These are phyloP conservation scores for Podotricha telesiphe DNA, from an alignment of 2,888 invertebrate species.

Conservation along the genomic window DNA sequence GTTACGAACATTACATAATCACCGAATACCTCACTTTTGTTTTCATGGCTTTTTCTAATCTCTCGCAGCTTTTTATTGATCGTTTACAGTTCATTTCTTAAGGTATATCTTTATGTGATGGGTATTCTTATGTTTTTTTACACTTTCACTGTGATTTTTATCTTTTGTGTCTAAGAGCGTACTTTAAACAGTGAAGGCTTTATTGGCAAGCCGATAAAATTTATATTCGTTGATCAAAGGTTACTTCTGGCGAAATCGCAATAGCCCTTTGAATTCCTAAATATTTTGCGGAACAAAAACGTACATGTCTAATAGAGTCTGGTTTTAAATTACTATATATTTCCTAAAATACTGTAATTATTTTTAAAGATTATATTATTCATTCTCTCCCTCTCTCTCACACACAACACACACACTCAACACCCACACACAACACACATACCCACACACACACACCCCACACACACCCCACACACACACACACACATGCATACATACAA, in stretches of 20 bases:
- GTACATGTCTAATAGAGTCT: too few species aligned
- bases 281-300: background rate
- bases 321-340: background rate
- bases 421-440: too few species aligned
- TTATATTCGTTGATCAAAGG: background rate
- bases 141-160: slow-evolving; percentile 10
- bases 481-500: too few species aligned
- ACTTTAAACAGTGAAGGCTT: background rate
- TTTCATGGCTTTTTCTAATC: slow-evolving; percentile 36
- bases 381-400: too few species aligned
- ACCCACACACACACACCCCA: too few species aligned
- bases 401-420: too few species aligned
- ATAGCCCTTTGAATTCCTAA: background rate
- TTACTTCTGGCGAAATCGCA: background rate
- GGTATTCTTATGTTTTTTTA: slow-evolving; percentile 5
- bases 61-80: slow-evolving; percentile 19
- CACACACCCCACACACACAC: too few species aligned
- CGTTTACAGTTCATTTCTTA: background rate
- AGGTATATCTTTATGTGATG: background rate
- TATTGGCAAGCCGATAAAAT: background rate
- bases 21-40: slow-evolving; percentile 39
- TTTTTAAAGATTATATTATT: too few species aligned
- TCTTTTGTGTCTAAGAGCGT: background rate
- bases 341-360: too few species aligned
- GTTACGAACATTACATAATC: slow-evolving; percentile 31